A percentile compares a stretch with the other conserved stretches of the same genome.
Evolutionary conservation across 2,888 invertebrate genomes (phyloP).

Genomic region (Laspeyria flexula): DNA sequence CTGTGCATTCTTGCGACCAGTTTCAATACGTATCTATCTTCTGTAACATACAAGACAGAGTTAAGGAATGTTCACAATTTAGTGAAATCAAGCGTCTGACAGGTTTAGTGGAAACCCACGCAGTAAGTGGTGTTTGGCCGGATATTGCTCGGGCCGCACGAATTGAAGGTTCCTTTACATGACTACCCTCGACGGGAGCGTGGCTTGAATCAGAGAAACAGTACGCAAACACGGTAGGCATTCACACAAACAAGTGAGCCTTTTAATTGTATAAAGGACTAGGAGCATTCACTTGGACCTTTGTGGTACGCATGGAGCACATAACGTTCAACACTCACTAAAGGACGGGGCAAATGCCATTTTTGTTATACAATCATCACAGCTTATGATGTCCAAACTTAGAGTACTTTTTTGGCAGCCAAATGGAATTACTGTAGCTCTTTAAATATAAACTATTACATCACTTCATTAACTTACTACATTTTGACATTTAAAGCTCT

Average conservation of each 20-base stretch:
- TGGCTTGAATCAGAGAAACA: conserved; percentile 19
- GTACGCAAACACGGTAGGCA: conserved; percentile 9
- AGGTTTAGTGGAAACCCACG: conserved; percentile 59
- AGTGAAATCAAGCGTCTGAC: conserved; percentile 55
- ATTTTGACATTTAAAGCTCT: too few species aligned
- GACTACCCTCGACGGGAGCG: conserved; percentile 34
- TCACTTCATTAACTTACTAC: too few species aligned
- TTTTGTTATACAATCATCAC: not conserved
- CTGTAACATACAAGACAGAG: conserved; percentile 31
- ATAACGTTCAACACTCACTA: conserved; percentile 4
- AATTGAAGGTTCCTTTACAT: conserved; percentile 54
- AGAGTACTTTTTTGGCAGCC: not conserved
- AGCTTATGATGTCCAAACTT: not conserved
- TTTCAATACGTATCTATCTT: conserved; percentile 29
- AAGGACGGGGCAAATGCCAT: not conserved
- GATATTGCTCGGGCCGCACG: conserved; percentile 58
- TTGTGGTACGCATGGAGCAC: conserved; percentile 5
- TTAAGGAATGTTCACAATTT: conserved; percentile 45
- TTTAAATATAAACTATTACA: too few species aligned
- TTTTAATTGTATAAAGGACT: conserved; percentile 12
- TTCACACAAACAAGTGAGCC: conserved; percentile 3
- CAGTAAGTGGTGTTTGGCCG: conserved; percentile 58
- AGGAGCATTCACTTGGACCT: conserved; percentile 2
- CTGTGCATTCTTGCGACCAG: conserved; percentile 18
- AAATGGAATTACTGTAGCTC: too few species aligned